Conservation (phyloP, 2,797 vertebrate species). For the Epinephelus coioides region DNA sequence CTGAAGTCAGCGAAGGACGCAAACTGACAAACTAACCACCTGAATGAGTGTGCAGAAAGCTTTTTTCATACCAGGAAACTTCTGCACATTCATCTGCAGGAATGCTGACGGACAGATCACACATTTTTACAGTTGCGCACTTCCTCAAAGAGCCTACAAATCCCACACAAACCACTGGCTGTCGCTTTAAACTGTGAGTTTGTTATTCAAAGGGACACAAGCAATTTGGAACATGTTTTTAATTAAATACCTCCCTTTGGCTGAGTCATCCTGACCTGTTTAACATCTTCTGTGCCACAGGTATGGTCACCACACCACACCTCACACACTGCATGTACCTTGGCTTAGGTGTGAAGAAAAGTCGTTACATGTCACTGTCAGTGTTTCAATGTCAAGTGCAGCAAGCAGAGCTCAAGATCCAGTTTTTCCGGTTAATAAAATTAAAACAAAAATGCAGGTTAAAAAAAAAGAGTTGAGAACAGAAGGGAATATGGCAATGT, state of each 20-base stretch:
- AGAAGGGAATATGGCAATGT: background rate
- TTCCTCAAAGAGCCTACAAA: background rate
- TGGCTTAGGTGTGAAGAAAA: too few relatives aligned
- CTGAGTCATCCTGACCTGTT: background rate
- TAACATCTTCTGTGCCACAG: background rate
- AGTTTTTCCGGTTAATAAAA: background rate
- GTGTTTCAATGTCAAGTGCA: background rate
- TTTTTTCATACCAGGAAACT: background rate
- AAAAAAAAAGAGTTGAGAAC: background rate
- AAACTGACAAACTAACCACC: background rate
- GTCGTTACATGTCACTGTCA: background rate
- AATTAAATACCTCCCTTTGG: background rate
- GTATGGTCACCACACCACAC: background rate
- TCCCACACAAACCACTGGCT: too few relatives aligned
- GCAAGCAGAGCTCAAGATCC: background rate
- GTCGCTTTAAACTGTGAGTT: background rate
- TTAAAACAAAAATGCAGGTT: too few relatives aligned
- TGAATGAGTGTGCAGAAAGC: background rate
- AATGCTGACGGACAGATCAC: background rate
- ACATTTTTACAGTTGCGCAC: background rate
- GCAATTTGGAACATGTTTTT: background rate
- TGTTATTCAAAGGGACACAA: background rate
- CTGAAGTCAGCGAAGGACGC: constrained; percentile 37
- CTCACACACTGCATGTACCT: too few relatives aligned
- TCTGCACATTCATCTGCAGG: constrained; percentile 6